Evolutionary conservation across 2,888 invertebrate genomes (phyloP).

Genomic region (Bugula neritina): DNA sequence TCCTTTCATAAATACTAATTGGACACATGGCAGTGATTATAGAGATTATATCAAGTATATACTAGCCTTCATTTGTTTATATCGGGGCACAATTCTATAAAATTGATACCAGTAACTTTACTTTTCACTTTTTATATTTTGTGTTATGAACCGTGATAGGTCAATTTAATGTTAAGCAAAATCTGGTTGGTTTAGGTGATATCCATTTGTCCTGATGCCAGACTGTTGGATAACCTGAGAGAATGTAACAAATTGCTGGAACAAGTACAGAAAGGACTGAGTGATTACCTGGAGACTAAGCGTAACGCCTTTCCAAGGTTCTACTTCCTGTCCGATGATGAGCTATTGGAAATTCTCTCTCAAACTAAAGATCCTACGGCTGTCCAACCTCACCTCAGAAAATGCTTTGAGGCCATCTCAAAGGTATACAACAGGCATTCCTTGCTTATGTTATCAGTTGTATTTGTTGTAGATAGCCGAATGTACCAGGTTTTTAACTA

Average conservation of each 20-base stretch:
- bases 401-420: slow-evolving; percentile 75
- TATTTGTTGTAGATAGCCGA: no score
- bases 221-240: slow-evolving; percentile 64
- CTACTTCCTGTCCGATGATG: slow-evolving; percentile 55
- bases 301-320: slow-evolving; percentile 57
- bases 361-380: slow-evolving; percentile 56
- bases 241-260: slow-evolving; percentile 62
- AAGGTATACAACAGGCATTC: slow-evolving; percentile 56
- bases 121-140: no score
- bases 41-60: no score
- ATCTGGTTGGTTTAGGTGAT: slow-evolving; percentile 44
- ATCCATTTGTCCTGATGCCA: slow-evolving; percentile 51
- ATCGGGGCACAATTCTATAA: no score
- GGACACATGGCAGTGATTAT: no score
- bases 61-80: no score
- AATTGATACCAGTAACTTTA: no score
- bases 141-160: no score
- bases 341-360: slow-evolving; percentile 53
- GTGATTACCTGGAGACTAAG: slow-evolving; percentile 55
- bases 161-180: no score
- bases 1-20: no score
- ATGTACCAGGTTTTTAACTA: no score
- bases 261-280: slow-evolving; percentile 54
- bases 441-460: no score
- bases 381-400: slow-evolving; percentile 63